These are phyloP conservation scores for Zaprionus nigranus DNA, from an alignment of 1,140 invertebrate species.

Conservation along the genomic window DNA sequence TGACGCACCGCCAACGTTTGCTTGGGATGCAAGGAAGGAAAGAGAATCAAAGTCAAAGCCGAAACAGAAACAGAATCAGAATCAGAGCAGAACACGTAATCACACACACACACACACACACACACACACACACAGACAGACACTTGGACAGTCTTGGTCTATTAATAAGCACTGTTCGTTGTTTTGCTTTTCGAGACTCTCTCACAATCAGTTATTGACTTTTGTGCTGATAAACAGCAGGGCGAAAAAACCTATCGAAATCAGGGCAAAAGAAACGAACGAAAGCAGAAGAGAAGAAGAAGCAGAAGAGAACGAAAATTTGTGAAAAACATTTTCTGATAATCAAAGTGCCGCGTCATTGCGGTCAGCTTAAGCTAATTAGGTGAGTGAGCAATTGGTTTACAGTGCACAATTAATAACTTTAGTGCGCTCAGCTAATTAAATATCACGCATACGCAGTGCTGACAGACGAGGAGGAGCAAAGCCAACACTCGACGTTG, in stretches of 20 bases:
- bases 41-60: conserved; percentile 2
- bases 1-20: conserved; percentile 41
- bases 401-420: background rate
- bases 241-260: conserved; percentile 19
- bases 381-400: conserved; percentile 34
- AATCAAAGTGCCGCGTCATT: conserved; percentile 57
- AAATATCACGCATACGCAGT: conserved; percentile 48
- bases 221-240: conserved; percentile 68
- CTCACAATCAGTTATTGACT: conserved; percentile 77
- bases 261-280: conserved; percentile 17
- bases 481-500: conserved; percentile 23
- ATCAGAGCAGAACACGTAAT: conserved; percentile 53
- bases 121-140: background rate
- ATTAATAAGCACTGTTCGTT: conserved; percentile 62
- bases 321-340: conserved; percentile 43
- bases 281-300: too few relatives aligned
- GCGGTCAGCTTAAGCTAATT: conserved; percentile 43
- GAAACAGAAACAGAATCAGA: background rate
- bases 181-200: conserved; percentile 21
- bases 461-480: conserved; percentile 34
- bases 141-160: conserved; percentile 24
- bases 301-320: conserved; percentile 14
- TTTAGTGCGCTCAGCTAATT: background rate
- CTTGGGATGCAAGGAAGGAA: conserved; percentile 22
- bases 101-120: conserved; percentile 10